Evolutionary conservation across 2,797 vertebrate genomes (phyloP), one percentile per base, ranked within the genome.

Genomic region (Anomalospiza imberbis): DNA sequence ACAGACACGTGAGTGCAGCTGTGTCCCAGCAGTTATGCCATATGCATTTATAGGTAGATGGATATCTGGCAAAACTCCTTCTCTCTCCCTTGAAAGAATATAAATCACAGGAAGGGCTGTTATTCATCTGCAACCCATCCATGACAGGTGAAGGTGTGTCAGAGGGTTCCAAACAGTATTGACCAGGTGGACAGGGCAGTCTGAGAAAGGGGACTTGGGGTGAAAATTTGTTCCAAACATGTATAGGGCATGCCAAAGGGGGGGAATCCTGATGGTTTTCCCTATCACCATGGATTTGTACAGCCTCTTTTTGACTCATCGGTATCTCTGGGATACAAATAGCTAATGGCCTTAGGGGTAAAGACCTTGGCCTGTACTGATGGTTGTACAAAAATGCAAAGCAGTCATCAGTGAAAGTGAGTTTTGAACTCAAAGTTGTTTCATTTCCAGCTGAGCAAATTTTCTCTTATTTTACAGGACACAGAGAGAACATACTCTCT

Each of bases 371-470:
- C 65, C 68, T 62, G 38, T 29, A 21, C 65, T 85, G 81, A 85
- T 54, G 63, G 32, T 61, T 66, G 9, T 47, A 76, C 3, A 3
- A 71, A 94, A 96, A 91, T 83, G 89, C 86, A 89, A 67, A 93
- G 36, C 25, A 76, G 70, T 75, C 81, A 67, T 79, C 76, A 66
- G 13, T 57, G 42, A 73, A 95, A 88, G 60, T 70, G 63, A 95
- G 42, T 82, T 93, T 90, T 91, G 91, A 94, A 93, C 74, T 93
- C 81, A 21, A 44, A 57, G 57, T 80, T 87, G 32, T 77, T 96
- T 91, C 84, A 89, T 75, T 93, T 95, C 93, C 92, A 93, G 72
- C 89, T 94, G 87, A 92, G 91, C 84, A 85, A 90, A 96, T 95
- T 93, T 95, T 92, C 65, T 88, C 58, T 67, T 87, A 67, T 91